Conservation (phyloP, 37 sponge, comb jelly and placozoan genomes). For the Bolinopsis microptera region DNA sequence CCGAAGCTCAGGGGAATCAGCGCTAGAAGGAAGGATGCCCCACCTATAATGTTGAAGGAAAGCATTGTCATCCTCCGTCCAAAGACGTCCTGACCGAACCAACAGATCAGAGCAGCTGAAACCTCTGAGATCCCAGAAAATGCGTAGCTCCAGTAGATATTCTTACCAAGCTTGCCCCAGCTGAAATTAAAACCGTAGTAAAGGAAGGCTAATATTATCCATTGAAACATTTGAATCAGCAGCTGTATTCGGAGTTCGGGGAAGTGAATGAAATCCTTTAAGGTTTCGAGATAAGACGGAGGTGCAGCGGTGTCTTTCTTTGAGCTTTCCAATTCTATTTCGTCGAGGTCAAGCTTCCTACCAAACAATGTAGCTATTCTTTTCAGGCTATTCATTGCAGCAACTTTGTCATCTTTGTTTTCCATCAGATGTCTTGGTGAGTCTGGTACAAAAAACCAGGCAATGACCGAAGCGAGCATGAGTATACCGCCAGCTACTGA, state of each 20-base stretch:
- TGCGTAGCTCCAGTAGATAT: conserved; percentile 8
- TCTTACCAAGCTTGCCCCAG: conserved; percentile 50
- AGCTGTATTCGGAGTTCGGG: conserved; percentile 21
- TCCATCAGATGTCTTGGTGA: conserved; percentile 40
- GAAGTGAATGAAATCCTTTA: not conserved
- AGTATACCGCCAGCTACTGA: not conserved
- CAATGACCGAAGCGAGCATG: not conserved
- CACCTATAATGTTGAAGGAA: not conserved
- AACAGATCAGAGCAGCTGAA: not conserved
- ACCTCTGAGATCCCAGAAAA: conserved; percentile 45
- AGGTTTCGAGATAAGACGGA: not conserved
- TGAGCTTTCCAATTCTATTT: not conserved
- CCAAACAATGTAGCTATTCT: not conserved
- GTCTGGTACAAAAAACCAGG: not conserved
- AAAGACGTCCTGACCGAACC: conserved; percentile 55
- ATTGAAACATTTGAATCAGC: conserved; percentile 42
- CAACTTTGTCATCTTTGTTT: not conserved
- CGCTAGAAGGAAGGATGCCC: conserved; percentile 19
- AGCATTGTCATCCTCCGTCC: conserved; percentile 2
- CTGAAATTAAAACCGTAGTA: conserved; percentile 51
- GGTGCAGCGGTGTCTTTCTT: not conserved
- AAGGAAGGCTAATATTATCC: conserved; percentile 55
- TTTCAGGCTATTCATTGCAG: not conserved
- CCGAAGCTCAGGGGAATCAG: conserved; percentile 11
- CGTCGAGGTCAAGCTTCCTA: not conserved